Conservation (phyloP, 2,113 vertebrate species). For the Sander lucioperca region DNA sequence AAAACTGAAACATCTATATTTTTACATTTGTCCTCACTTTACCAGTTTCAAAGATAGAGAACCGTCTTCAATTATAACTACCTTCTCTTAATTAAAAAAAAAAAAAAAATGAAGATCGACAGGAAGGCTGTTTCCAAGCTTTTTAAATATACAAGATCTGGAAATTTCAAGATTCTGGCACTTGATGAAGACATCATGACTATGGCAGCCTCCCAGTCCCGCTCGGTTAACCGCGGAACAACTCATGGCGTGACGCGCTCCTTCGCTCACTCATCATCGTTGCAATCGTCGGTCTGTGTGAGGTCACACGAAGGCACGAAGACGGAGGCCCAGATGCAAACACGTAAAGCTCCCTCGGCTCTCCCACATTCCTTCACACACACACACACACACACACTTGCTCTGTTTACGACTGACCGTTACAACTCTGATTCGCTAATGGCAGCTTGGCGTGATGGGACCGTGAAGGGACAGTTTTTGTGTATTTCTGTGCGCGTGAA, state of each 20-base stretch:
- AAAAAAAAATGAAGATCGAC: too few species aligned
- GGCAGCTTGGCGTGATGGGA: background rate
- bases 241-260: constrained; percentile 24
- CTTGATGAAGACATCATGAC: constrained; percentile 21
- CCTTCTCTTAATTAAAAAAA: too few species aligned
- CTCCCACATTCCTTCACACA: constrained; percentile 7
- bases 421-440: background rate
- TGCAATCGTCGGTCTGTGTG: background rate
- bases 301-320: constrained; percentile 32
- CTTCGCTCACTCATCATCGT: background rate
- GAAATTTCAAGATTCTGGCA: too few species aligned
- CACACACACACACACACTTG: background rate
- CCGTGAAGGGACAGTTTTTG: accelerated
- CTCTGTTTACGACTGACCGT: background rate
- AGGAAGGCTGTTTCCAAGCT: too few species aligned
- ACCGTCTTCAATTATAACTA: too few species aligned
- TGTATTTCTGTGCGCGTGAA: background rate
- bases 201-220: background rate
- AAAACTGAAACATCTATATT: too few species aligned
- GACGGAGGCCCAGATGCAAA: background rate
- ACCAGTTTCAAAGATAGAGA: too few species aligned
- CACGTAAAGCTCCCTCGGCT: background rate
- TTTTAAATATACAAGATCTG: too few species aligned
- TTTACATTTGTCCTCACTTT: too few species aligned
- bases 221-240: background rate